Evolutionary conservation across 2,888 invertebrate species (phyloP).

Genomic region (Tryphoninae sp.): DNA sequence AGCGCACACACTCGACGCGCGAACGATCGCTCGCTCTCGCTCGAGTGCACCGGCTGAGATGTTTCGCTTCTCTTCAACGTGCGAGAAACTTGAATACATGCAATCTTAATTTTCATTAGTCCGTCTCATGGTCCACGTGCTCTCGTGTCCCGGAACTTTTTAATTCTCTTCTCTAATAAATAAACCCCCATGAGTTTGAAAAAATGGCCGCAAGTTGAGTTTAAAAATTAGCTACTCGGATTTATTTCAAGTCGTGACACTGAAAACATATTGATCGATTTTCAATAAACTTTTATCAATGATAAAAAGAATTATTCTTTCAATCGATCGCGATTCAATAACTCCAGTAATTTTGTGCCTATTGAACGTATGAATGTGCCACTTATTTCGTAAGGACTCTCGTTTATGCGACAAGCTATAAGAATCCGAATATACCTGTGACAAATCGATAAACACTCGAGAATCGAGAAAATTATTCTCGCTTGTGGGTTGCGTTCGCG

Average conservation of each 20-base stretch:
- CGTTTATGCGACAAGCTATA: slow-evolving; percentile 17
- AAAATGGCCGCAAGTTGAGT: background rate
- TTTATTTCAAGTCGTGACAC: no score
- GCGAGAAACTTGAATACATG: slow-evolving; percentile 62
- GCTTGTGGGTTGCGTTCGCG: background rate
- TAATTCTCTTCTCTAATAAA: slow-evolving; percentile 55
- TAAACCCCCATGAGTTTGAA: background rate
- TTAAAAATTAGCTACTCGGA: no score
- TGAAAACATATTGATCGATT: no score
- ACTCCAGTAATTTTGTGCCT: background rate
- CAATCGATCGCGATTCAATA: background rate
- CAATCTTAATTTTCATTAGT: slow-evolving; percentile 70
- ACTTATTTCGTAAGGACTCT: slow-evolving; percentile 7
- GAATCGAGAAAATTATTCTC: slow-evolving; percentile 49
- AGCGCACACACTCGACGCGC: background rate
- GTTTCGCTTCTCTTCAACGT: slow-evolving; percentile 29
- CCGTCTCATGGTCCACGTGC: slow-evolving; percentile 1
- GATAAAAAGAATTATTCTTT: background rate
- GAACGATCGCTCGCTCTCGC: slow-evolving; percentile 1
- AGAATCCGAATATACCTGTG: slow-evolving; percentile 15
- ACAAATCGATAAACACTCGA: slow-evolving; percentile 48
- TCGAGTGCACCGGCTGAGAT: background rate
- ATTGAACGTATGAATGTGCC: background rate
- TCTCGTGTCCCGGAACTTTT: slow-evolving; percentile 48
- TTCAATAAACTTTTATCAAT: background rate